phyloP scores from a whole-genome alignment of 1,140 invertebrate genomes.

The Drosophila hydei region DNA sequence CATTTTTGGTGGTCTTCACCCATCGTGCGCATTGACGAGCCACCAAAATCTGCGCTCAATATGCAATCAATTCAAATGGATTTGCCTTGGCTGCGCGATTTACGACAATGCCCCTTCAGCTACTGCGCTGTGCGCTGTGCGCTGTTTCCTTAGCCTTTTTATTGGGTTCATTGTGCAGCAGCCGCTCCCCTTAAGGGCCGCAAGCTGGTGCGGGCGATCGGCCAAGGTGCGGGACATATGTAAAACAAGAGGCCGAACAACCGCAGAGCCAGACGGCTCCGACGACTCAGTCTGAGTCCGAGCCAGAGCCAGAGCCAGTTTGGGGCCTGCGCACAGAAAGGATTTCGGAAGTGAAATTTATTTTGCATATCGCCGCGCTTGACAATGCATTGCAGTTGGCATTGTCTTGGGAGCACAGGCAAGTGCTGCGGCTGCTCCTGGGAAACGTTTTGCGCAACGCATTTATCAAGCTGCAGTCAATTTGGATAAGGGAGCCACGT shows the following conservation, averaged over 20 bases:
- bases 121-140: constrained; percentile 25
- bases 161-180: constrained; percentile 73
- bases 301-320: constrained; percentile 7
- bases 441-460: constrained; percentile 73
- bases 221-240: constrained; percentile 82
- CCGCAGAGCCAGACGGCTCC: constrained; percentile 15
- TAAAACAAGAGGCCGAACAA: constrained; percentile 78
- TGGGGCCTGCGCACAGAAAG: constrained; percentile 34
- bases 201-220: constrained; percentile 39
- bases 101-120: constrained; percentile 52
- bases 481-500: constrained; percentile 31
- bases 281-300: not conserved
- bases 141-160: constrained; percentile 46
- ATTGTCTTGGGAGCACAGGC: constrained; percentile 61
- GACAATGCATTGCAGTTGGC: constrained; percentile 25
- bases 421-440: constrained; percentile 68
- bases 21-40: constrained; percentile 13
- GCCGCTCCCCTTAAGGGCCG: constrained; percentile 34
- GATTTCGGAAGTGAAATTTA: constrained; percentile 83
- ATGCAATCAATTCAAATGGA: constrained; percentile 79
- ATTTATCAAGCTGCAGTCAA: constrained; percentile 71
- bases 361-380: constrained; percentile 72
- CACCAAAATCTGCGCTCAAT: constrained; percentile 24
- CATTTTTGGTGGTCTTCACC: constrained; percentile 74
- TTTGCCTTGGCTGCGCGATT: constrained; percentile 70